Evolutionary conservation across 2,888 invertebrate species (phyloP).

Genomic region (Lasiommata megera): DNA sequence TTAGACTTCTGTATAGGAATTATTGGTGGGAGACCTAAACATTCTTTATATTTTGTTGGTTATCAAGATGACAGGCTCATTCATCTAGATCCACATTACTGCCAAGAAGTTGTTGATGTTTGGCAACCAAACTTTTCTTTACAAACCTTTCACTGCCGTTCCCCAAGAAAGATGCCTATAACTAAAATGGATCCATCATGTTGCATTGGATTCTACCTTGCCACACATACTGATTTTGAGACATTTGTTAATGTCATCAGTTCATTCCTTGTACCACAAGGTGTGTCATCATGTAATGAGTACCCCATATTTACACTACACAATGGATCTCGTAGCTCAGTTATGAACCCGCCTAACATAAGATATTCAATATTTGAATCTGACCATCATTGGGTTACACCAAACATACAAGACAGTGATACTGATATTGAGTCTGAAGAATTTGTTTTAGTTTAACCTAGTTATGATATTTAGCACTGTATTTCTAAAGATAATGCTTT

Average conservation of each 20-base stretch:
- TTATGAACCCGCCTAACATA: constrained; percentile 78
- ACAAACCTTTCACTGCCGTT: constrained; percentile 91
- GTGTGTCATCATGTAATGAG: constrained; percentile 77
- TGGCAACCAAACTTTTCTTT: constrained; percentile 89
- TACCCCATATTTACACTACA: constrained; percentile 93
- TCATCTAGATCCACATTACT: constrained; percentile 96
- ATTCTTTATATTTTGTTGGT: constrained; percentile 96
- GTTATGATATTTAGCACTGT: constrained; percentile 1
- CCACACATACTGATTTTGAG: constrained; percentile 88
- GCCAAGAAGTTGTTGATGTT: constrained; percentile 94
- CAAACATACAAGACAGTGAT: constrained; percentile 78
- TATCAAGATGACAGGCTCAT: constrained; percentile 96
- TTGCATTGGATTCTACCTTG: constrained; percentile 94
- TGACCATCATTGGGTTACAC: constrained; percentile 75
- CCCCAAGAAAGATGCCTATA: constrained; percentile 91
- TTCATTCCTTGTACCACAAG: constrained; percentile 75
- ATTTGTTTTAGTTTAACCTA: constrained; percentile 84
- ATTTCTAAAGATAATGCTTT: background rate
- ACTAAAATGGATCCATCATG: constrained; percentile 96
- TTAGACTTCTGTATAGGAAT: constrained; percentile 93
- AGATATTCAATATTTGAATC: constrained; percentile 79
- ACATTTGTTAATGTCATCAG: constrained; percentile 86
- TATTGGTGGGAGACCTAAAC: constrained; percentile 95
- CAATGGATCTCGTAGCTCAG: constrained; percentile 85
- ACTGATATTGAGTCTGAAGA: constrained; percentile 87